phyloP scores from a whole-genome alignment of 2,888 invertebrate species.

The Stenchaetothrips biformis region DNA sequence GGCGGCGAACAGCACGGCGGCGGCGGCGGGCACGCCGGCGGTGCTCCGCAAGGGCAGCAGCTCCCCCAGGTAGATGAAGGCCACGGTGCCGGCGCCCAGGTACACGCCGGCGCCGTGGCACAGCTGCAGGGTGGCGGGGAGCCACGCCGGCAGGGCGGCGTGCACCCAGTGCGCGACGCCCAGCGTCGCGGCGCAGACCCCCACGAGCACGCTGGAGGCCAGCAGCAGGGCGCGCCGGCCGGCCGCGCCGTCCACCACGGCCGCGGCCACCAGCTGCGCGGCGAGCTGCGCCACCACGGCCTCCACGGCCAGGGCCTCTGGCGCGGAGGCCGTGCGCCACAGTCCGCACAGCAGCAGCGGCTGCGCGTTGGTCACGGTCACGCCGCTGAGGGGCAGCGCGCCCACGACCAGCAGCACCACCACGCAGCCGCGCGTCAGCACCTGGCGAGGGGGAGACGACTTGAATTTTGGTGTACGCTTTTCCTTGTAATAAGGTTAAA shows the following conservation, averaged over 20 bases:
- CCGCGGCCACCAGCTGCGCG: constrained; percentile 3
- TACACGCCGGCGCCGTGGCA: neutral
- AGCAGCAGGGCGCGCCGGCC: neutral
- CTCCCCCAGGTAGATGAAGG: constrained; percentile 4
- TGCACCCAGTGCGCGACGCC: neutral
- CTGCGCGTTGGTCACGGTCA: constrained; percentile 1
- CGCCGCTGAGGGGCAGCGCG: neutral
- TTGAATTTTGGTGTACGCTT: too few species aligned
- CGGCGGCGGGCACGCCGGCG: neutral
- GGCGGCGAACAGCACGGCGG: neutral
- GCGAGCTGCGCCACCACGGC: neutral
- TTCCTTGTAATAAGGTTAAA: too few species aligned
- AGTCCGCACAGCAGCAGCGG: neutral
- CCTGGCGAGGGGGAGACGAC: too few species aligned
- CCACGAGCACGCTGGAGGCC: neutral
- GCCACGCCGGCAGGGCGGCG: neutral
- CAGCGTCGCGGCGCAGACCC: neutral
- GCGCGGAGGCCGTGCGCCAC: neutral
- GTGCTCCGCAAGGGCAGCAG: neutral
- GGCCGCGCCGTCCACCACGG: neutral
- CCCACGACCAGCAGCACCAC: neutral
- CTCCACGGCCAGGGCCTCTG: neutral
- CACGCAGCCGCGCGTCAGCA: constrained; percentile 1
- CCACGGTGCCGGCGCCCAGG: constrained; percentile 15
- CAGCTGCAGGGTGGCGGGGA: neutral